Base-by-base conservation (phyloP, 2,888 invertebrate species). In the Drosophila formosana region DNA sequence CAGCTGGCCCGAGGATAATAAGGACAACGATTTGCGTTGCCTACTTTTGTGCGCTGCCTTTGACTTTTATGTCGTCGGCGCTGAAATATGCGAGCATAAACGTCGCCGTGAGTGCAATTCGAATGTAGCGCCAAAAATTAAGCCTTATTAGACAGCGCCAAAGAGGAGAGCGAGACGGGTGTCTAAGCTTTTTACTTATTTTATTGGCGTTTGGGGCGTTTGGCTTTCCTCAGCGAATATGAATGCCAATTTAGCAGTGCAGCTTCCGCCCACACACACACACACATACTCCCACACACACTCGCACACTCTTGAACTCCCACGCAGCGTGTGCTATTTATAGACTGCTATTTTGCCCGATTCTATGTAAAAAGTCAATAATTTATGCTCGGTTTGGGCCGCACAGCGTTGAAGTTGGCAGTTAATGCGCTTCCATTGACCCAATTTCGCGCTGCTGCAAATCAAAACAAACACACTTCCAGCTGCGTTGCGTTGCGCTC, bases 351-450 rank as follows among this genome's bases (percentile, higher is more conserved):
- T 39, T 60, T 56, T 30, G 55, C 26, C 60, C 46, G 45, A 25
- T 37, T 23, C 51, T 68, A 32, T 51, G 63, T 26, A 46, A 66
- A 66, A 72, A 75, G 84, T 83, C 83, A 87, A 87, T 83, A 83
- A 83, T 77, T 83, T 77, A 83, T 80, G 80, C 71, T 72, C 41
- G 55, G 39, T n/a, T 11, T 37, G 11, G 11, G 37, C 66, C 65
- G 63, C n/a, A 58, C 18, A 18, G 1, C 18, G 2, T 18, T 18
- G 43, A 37, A n/a, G 11, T 37, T 51, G 56, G 30, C 61, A 68
- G 68, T 74, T 79, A 82, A 69, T 75, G 67, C 39, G 47, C 61
- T 89, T 83, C 89, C 83, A 83, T 52, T 83, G 89, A 83, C 83
- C 83, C 73, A 89, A 75, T 73, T 49, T 83, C 46, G 13, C 32